Conservation (phyloP, 1,140 invertebrate genomes). For the Phortica variegata region DNA sequence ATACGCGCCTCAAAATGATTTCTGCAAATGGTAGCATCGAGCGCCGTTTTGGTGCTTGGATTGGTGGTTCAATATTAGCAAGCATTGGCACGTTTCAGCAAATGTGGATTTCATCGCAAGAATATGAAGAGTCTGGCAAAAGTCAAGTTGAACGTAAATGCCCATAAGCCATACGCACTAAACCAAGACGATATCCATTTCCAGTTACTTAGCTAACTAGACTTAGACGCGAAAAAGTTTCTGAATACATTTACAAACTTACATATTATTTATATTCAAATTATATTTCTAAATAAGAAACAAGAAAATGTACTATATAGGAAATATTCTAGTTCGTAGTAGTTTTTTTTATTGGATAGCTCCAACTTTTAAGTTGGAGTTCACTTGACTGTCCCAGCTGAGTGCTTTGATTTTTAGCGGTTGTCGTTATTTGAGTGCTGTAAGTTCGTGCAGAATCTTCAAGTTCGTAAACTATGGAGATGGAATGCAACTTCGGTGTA, state of each 20-base stretch:
- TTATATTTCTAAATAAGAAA: too few relatives aligned
- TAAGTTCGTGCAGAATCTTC: slow-evolving; percentile 5
- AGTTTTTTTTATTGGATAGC: too few relatives aligned
- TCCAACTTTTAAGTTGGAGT: too few relatives aligned
- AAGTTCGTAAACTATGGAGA: slow-evolving; percentile 42
- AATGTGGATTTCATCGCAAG: slow-evolving; percentile 97
- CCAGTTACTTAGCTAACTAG: too few relatives aligned
- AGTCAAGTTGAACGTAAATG: slow-evolving; percentile 90
- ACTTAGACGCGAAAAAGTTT: too few relatives aligned
- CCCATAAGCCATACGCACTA: too few relatives aligned
- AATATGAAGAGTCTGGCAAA: slow-evolving; percentile 94
- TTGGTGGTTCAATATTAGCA: slow-evolving; percentile 92
- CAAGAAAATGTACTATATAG: too few relatives aligned
- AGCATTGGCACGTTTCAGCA: slow-evolving; percentile 96
- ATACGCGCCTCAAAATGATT: slow-evolving; percentile 83
- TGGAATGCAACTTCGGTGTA: slow-evolving; percentile 36
- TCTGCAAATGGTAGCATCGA: slow-evolving; percentile 81
- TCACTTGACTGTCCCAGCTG: too few relatives aligned
- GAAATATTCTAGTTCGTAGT: too few relatives aligned
- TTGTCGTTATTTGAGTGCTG: slow-evolving; percentile 13
- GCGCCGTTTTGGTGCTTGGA: slow-evolving; percentile 91
- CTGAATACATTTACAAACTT: too few relatives aligned
- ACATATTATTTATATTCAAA: too few relatives aligned
- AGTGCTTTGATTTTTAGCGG: neutral
- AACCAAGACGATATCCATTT: too few relatives aligned